Percentiles rank a stretch among this genome's conserved stretches.
These are phyloP conservation scores for Eupithecia tripunctaria DNA, from an alignment of 2,888 invertebrate species.

Conservation along the genomic window DNA sequence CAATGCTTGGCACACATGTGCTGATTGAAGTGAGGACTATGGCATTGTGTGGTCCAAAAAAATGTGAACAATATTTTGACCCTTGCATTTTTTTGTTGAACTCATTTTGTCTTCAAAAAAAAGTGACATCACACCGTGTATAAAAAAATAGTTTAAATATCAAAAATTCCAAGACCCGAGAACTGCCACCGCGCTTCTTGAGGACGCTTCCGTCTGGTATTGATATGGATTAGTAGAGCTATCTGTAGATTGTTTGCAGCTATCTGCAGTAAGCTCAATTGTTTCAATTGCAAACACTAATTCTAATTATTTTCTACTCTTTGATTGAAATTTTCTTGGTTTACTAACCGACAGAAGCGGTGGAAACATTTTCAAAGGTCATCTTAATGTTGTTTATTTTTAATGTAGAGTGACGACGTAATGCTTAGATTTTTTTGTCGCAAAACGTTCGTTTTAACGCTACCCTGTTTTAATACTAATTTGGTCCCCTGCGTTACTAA, in stretches of 20 bases:
- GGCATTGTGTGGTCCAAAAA: constrained; percentile 43
- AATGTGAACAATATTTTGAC: constrained; percentile 25
- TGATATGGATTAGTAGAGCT: no score
- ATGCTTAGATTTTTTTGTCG: background rate
- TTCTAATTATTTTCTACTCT: no score
- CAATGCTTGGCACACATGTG: constrained; percentile 38
- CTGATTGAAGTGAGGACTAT: constrained; percentile 36
- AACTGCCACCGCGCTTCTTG: no score
- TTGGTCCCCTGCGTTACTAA: constrained; percentile 66
- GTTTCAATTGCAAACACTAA: no score
- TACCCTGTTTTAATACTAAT: constrained; percentile 49
- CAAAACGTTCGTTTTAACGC: constrained; percentile 24
- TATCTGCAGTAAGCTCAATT: no score
- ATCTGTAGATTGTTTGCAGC: no score
- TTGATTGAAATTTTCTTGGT: no score
- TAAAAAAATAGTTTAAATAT: background rate
- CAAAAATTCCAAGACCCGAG: no score
- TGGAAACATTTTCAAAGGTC: background rate
- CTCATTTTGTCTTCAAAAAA: background rate
- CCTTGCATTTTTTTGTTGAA: constrained; percentile 2
- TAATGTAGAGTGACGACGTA: background rate
- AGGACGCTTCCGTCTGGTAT: no score
- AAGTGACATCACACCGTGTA: background rate
- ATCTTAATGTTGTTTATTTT: background rate
- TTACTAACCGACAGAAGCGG: no score